Conservation (phyloP, 2,113 vertebrate species). For the Ceuthmochares aereus region DNA sequence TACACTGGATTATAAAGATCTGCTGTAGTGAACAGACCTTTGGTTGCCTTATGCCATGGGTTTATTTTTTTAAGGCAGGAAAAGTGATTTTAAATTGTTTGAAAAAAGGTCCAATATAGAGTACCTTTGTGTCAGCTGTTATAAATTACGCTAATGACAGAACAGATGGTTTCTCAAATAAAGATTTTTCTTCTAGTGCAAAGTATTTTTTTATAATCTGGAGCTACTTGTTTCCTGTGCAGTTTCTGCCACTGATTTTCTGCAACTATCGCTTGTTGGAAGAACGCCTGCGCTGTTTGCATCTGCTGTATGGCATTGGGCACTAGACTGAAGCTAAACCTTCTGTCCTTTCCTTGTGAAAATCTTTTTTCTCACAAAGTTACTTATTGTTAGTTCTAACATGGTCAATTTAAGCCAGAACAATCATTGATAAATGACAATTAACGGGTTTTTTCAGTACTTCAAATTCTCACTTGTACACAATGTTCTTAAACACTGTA, state of each 20-base stretch:
- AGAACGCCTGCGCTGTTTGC: not conserved
- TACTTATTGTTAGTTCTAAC: not conserved
- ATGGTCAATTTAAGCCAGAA: not conserved
- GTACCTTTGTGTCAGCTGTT: not conserved
- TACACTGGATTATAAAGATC: not conserved
- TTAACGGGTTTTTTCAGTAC: not conserved
- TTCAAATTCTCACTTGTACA: not conserved
- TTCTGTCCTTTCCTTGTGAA: not conserved
- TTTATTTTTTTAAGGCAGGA: conserved; percentile 27
- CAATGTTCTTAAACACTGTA: not conserved
- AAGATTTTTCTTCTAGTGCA: not conserved
- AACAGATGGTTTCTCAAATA: conserved; percentile 3
- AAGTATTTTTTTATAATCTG: not conserved
- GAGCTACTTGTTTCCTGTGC: not conserved
- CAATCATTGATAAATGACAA: not conserved
- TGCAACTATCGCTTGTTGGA: not conserved
- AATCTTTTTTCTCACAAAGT: not conserved
- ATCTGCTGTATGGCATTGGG: not conserved
- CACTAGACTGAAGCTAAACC: not conserved
- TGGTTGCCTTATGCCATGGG: not conserved
- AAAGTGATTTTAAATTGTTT: conserved; percentile 52
- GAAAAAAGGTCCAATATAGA: not conserved
- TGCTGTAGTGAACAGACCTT: not conserved
- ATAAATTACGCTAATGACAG: conserved; percentile 26
- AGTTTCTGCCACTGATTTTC: not conserved